Conservation (phyloP, 2,797 vertebrate genomes). For the Periparus ater region DNA sequence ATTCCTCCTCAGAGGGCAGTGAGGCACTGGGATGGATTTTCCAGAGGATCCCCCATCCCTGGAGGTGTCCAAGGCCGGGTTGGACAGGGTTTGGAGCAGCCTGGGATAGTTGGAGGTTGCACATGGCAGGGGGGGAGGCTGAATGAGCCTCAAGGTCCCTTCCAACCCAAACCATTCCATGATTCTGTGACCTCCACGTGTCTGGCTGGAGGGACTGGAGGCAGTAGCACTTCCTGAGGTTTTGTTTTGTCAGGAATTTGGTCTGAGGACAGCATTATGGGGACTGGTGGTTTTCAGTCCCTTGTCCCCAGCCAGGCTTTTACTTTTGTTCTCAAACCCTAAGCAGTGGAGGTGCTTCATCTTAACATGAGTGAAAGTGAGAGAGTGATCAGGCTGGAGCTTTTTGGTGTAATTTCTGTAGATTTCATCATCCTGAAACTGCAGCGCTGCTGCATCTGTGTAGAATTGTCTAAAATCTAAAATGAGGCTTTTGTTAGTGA, state of each 20-base stretch:
- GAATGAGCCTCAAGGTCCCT: not conserved
- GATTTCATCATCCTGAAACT: not conserved
- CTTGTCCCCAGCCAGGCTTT: not conserved
- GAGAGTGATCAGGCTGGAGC: not conserved
- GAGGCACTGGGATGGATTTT: not conserved
- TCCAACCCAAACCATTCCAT: not conserved
- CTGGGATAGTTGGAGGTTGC: rapidly evolving
- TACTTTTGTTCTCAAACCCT: not conserved
- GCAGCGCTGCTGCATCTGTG: rapidly evolving
- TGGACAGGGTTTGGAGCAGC: not conserved
- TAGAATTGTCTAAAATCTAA: not conserved
- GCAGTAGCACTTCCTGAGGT: rapidly evolving
- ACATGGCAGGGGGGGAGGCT: rapidly evolving
- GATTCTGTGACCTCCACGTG: not conserved
- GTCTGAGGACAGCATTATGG: rapidly evolving
- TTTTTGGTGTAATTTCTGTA: rapidly evolving
- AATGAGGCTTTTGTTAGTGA: rapidly evolving
- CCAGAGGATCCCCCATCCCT: not conserved
- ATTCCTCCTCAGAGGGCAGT: no score
- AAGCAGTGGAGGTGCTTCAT: not conserved
- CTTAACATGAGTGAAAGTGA: rapidly evolving
- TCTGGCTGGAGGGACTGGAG: not conserved
- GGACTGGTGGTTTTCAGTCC: rapidly evolving
- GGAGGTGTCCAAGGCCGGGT: not conserved
- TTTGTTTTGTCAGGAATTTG: not conserved